A percentile compares a stretch with the other conserved stretches of the same genome.
Evolutionary conservation across 2,888 invertebrate genomes (phyloP).

Genomic region (Clanis bilineata): DNA sequence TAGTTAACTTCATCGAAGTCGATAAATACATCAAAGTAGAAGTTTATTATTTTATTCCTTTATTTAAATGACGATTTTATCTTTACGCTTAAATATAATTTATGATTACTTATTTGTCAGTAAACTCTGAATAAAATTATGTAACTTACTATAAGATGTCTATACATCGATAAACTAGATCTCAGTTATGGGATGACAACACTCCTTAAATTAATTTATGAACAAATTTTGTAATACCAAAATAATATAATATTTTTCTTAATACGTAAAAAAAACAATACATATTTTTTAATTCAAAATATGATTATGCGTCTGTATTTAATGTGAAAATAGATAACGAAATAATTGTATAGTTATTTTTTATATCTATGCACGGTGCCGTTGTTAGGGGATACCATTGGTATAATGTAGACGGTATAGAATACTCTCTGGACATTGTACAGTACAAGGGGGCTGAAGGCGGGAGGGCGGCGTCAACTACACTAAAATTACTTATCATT

Average conservation of each 20-base stretch:
- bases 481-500: background rate
- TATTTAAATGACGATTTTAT: background rate
- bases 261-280: background rate
- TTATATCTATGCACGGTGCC: constrained; percentile 5
- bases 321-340: background rate
- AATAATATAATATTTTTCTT: background rate
- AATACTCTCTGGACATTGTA: background rate
- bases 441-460: no score
- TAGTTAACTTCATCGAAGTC: background rate
- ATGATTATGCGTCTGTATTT: background rate
- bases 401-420: background rate
- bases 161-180: background rate
- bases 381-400: background rate
- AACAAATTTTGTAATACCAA: background rate
- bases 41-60: background rate
- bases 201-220: background rate
- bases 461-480: background rate
- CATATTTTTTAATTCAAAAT: background rate
- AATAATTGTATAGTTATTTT: constrained; percentile 1
- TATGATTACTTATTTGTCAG: background rate
- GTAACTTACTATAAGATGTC: no score
- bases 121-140: no score
- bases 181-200: background rate
- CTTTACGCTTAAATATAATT: background rate
- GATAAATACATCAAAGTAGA: background rate